These are phyloP conservation scores for Belgica antarctica DNA, from an alignment of 2,888 invertebrate genomes.

Conservation along the genomic window DNA sequence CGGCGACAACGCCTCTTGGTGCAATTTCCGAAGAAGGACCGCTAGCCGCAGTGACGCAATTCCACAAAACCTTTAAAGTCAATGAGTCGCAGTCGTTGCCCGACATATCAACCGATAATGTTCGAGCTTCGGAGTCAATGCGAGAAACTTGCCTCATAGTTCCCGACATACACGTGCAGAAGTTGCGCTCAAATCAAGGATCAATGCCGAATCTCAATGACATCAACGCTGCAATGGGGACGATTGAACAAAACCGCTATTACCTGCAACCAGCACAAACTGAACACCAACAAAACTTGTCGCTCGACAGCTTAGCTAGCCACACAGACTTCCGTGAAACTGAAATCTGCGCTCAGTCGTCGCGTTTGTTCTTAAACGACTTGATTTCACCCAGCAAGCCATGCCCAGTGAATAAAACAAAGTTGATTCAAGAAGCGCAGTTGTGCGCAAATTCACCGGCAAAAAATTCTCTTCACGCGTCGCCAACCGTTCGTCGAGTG, in stretches of 20 bases:
- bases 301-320: constrained; percentile 48
- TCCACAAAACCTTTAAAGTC: constrained; percentile 45
- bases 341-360: constrained; percentile 55
- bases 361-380: constrained; percentile 54
- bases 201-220: constrained; percentile 56
- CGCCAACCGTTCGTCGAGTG: constrained; percentile 12
- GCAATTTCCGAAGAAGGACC: neutral
- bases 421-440: neutral
- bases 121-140: constrained; percentile 33
- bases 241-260: constrained; percentile 55
- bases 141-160: neutral
- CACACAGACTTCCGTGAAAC: constrained; percentile 52
- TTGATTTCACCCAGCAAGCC: neutral
- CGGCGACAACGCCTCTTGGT: neutral
- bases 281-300: constrained; percentile 45
- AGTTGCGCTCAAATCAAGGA: constrained; percentile 50
- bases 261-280: constrained; percentile 46
- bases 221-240: constrained; percentile 50
- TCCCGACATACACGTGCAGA: neutral
- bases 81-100: constrained; percentile 8
- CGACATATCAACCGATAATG: neutral
- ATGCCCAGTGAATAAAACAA: neutral
- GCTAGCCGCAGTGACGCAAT: neutral
- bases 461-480: neutral
- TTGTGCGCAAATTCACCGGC: neutral